Base-by-base conservation (phyloP, 2,888 invertebrate species). In the Actias luna region DNA sequence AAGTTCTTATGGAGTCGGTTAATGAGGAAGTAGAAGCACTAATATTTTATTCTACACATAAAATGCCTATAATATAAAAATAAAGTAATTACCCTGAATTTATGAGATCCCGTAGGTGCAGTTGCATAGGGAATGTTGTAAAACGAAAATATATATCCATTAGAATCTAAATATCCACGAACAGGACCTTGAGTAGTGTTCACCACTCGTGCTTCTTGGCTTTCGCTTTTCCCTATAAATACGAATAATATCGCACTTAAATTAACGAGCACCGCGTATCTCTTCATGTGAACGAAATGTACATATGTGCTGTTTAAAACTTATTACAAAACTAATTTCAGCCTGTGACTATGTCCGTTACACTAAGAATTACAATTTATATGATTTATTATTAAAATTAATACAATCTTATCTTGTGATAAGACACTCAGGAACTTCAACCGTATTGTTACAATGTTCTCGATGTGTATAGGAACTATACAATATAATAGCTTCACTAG, bases 61-160 rank as follows among this genome's bases (percentile, higher is more conserved):
- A 33, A 33, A 10, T 33, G 1, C 4, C 12, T 33, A 33, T 33
- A 33, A 33, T 33, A 22, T 61, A 77, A 77, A 75, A 18, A 39
- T 62, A 18, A 1, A 2, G 14, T 25, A 29, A 61, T 63, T 69
- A 80, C 83, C 76, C 78, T 80, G 64, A 72, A 83, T 65, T 68
- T 75, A 25, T 80, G 46, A 0, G n/a, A 27, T 12, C 82, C 81
- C 1, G 76, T 78, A 0, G 82, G 82, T 5, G 74, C 77, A 0
- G 71, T 78, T 0, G 83, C 83, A 62, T 82, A 82, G 0, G 82
- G 82, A 10, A 82, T 78, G n/a, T 73, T 69, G 60, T 73, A 73
- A 61, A 80, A 80, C 2, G 50, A 42, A 46, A 62, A 78, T 2
- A 75, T 25, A 27, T 67, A 71, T 5, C 65, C 63, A 4, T 66